These are phyloP conservation scores for Rhamphomyia laevipes DNA, from an alignment of 2,888 invertebrate genomes.

Conservation along the genomic window DNA sequence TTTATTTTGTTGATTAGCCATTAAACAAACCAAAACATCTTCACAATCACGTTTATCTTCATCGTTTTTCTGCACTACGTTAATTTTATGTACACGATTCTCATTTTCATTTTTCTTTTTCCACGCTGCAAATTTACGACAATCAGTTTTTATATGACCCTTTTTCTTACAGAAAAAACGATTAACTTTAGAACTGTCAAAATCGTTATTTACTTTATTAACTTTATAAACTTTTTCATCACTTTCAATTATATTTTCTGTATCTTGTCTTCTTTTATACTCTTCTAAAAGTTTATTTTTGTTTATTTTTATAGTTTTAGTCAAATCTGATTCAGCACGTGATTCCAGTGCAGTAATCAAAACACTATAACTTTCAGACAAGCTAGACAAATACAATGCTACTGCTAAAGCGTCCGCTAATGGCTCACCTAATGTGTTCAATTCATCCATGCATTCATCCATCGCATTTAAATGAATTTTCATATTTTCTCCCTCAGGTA, in stretches of 20 bases:
- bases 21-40: not conserved
- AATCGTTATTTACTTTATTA: not conserved
- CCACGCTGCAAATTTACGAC: slow-evolving; percentile 11
- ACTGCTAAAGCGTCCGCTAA: not conserved
- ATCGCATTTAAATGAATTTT: not conserved
- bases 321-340: slow-evolving; percentile 1
- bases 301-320: slow-evolving; percentile 12
- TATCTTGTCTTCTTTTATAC: slow-evolving; percentile 8
- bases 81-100: not conserved
- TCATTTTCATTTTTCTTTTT: slow-evolving; percentile 4
- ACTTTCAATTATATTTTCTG: not conserved
- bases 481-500: not conserved
- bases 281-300: slow-evolving; percentile 11
- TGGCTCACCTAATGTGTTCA: not conserved
- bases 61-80: not conserved
- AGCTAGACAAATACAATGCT: not conserved
- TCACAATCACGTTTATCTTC: not conserved
- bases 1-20: not conserved
- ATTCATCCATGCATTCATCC: not conserved
- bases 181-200: not conserved
- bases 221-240: not conserved
- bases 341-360: slow-evolving; percentile 5
- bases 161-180: slow-evolving; percentile 10
- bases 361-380: not conserved
- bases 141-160: slow-evolving; percentile 12